Base-by-base conservation (phyloP, 2,113 vertebrate genomes). In the Oplegnathus fasciatus region DNA sequence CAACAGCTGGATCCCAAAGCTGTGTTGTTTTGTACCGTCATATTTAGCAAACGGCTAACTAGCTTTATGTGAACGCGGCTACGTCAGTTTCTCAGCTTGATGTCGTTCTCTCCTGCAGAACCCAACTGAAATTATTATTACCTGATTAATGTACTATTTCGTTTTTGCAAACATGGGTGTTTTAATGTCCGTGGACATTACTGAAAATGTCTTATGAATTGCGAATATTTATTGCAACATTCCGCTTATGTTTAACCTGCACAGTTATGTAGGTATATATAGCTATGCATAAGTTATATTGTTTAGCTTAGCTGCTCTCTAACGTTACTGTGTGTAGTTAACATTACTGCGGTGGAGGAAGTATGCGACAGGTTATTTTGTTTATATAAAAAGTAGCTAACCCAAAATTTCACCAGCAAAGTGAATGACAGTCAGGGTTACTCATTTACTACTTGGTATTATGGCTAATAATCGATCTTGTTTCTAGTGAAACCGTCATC, bases 1-100 rank as follows among this genome's bases (percentile, higher is more conserved):
- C 26, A 5, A 1, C 14, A 57, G 8, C 14, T 5, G 0, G 18
- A 22, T 54, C 14, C 3, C 1, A 2, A 13, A 30, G 2, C n/a
- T 48, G 7, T 18, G 0, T 28, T 74, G 11, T 0, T 44, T 44
- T 32, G 3, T 34, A 17, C 1, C 2, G 14, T 50, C 6, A n/a
- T 73, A 18, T 55, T 28, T 69, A 32, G 48, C 54, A 13, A 28
- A 67, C 13, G 1, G 54, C 14, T 67, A 54, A 24, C 20, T 66
- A 24, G n/a, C 57, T 18, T 42, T 9, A 1, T 11, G 66, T n/a
- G 28, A 60, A 34, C 48, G 15, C 13, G 6, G 7, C 44, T 9
- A 17, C 55, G 28, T 22, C 34, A 6, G 13, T 66, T 32, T 34
- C 6, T 72, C 7, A 54, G 7, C 0, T 17, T 32, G 18, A 17